Evolutionary conservation across 1,140 invertebrate genomes (phyloP).

Genomic region (Nasonia longicornis): DNA sequence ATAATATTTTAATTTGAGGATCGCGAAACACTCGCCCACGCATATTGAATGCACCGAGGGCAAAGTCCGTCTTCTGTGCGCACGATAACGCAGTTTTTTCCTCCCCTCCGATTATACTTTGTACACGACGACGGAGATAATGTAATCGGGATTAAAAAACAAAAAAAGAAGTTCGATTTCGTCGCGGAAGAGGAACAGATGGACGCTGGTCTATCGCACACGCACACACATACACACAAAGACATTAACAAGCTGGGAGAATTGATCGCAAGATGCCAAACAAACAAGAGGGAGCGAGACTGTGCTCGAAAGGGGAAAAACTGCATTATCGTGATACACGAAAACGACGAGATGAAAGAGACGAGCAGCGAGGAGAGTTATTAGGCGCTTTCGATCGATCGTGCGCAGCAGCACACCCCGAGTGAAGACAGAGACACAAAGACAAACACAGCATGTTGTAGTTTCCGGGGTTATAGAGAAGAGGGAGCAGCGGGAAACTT

Average conservation of each 20-base stretch:
- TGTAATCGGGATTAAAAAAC: not conserved
- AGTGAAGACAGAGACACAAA: not conserved
- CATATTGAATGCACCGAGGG: not conserved
- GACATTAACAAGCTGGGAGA: not conserved
- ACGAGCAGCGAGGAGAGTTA: not conserved
- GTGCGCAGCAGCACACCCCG: not conserved
- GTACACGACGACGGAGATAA: too few species aligned
- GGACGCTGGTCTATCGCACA: too few species aligned
- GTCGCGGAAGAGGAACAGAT: not conserved
- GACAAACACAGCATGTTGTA: not conserved
- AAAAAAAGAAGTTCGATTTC: not conserved
- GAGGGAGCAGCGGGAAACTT: not conserved
- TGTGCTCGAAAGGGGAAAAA: not conserved
- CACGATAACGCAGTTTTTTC: slow-evolving; percentile 20
- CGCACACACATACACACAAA: too few species aligned
- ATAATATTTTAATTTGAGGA: slow-evolving; percentile 24
- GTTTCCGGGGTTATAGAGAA: not conserved
- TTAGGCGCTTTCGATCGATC: not conserved
- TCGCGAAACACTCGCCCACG: not conserved
- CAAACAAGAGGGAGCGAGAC: not conserved
- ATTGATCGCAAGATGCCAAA: slow-evolving; percentile 22
- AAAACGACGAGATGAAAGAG: not conserved
- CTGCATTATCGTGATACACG: slow-evolving; percentile 9
- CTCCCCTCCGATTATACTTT: not conserved
- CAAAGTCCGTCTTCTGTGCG: not conserved